phyloP scores from a whole-genome alignment of 2,888 invertebrate species.

The Drosophila kuntzei region DNA sequence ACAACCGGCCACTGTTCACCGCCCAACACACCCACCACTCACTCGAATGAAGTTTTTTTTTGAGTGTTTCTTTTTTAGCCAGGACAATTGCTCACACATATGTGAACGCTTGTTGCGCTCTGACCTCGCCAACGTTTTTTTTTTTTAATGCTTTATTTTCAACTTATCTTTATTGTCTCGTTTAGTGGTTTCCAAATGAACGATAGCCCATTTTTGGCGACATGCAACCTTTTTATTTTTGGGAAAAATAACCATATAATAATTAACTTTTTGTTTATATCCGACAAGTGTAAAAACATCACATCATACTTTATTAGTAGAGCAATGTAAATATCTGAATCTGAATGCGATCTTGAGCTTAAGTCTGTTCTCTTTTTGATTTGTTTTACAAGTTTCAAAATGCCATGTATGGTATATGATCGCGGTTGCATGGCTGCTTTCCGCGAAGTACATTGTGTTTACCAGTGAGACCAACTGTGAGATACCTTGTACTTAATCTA shows the following conservation, averaged over 20 bases:
- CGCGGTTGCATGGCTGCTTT: too few relatives aligned
- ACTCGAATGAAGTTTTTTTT: conserved; percentile 12
- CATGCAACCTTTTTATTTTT: conserved; percentile 11
- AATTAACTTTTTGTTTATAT: neutral
- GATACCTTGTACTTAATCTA: too few relatives aligned
- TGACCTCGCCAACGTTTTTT: conserved; percentile 52
- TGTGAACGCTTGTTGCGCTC: conserved; percentile 67
- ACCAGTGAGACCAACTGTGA: too few relatives aligned
- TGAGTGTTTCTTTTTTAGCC: conserved; percentile 19
- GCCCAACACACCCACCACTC: conserved; percentile 5
- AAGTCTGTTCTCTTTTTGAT: too few relatives aligned
- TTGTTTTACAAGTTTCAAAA: too few relatives aligned
- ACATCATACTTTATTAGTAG: too few relatives aligned
- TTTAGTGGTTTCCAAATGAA: conserved; percentile 79
- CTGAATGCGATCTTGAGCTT: too few relatives aligned
- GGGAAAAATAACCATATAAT: neutral
- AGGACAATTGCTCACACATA: conserved; percentile 32
- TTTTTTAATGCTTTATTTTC: conserved; percentile 78
- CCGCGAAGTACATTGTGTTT: too few relatives aligned
- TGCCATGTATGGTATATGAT: too few relatives aligned
- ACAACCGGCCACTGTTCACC: conserved; percentile 44
- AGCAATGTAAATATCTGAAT: too few relatives aligned
- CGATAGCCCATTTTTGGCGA: conserved; percentile 56
- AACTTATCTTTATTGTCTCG: conserved; percentile 84
- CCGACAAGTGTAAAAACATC: too few relatives aligned